Evolutionary conservation across 2,797 vertebrate species (phyloP).

Genomic region (Potorous gilbertii): DNA sequence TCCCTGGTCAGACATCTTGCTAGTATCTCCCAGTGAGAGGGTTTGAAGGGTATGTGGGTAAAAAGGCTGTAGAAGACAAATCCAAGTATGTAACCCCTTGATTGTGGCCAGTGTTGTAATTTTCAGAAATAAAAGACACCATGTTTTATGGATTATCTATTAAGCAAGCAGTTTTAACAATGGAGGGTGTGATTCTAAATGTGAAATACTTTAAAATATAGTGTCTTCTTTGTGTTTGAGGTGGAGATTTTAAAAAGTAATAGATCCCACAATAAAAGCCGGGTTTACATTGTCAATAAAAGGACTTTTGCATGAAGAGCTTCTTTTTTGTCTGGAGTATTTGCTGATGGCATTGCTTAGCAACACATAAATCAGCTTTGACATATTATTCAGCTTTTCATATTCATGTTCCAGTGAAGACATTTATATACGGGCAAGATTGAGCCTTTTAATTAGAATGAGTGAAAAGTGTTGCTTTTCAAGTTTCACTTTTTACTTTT

Average conservation of each 20-base stretch:
- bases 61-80: not conserved
- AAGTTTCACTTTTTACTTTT: slow-evolving; percentile 19
- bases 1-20: not conserved
- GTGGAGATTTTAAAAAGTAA: slow-evolving; percentile 59
- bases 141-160: not conserved
- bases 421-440: slow-evolving; percentile 51
- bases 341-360: slow-evolving; percentile 56
- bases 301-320: slow-evolving; percentile 15
- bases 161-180: slow-evolving; percentile 20
- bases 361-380: slow-evolving; percentile 59
- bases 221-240: slow-evolving; percentile 62
- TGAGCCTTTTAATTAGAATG: slow-evolving; percentile 50
- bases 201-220: slow-evolving; percentile 62
- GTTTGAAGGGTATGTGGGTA: not conserved
- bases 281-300: slow-evolving; percentile 39
- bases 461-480: slow-evolving; percentile 48
- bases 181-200: slow-evolving; percentile 36
- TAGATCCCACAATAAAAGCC: slow-evolving; percentile 56
- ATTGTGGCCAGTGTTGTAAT: not conserved
- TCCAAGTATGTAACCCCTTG: not conserved
- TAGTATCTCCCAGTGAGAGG: not conserved
- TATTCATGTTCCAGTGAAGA: slow-evolving; percentile 59
- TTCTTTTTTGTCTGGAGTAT: slow-evolving; percentile 40
- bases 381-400: slow-evolving; percentile 65
- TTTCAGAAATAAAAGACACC: not conserved